Percentiles rank a stretch among this genome's conserved stretches.
phyloP scores from a whole-genome alignment of 1,140 invertebrate genomes.

The Cotesia vestalis region DNA sequence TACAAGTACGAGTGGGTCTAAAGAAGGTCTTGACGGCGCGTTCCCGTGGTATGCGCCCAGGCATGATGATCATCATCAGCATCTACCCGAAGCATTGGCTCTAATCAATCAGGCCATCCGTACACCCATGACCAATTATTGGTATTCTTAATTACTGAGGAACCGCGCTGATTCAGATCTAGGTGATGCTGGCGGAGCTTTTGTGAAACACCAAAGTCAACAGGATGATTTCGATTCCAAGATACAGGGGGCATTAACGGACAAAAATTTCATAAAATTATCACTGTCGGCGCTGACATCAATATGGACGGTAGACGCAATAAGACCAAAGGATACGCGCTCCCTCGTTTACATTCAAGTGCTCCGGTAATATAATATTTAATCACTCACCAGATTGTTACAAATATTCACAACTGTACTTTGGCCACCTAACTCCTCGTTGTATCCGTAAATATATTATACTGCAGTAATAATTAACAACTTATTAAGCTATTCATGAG shows the following conservation, averaged over 20 bases:
- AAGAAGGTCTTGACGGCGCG: neutral
- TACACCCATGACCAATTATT: neutral
- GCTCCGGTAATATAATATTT: neutral
- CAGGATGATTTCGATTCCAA: constrained; percentile 69
- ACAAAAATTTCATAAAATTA: constrained; percentile 76
- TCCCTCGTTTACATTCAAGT: constrained; percentile 33
- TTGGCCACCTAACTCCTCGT: neutral
- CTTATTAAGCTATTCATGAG: no score
- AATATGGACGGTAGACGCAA: constrained; percentile 66
- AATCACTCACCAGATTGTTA: neutral
- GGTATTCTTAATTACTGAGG: constrained; percentile 40
- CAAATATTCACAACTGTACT: neutral
- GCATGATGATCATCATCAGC: neutral
- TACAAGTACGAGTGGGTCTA: neutral
- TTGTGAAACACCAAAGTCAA: constrained; percentile 58
- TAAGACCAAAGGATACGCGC: constrained; percentile 48
- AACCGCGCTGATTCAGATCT: constrained; percentile 53
- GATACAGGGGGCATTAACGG: constrained; percentile 75
- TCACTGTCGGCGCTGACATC: constrained; percentile 77
- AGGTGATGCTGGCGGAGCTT: constrained; percentile 65
- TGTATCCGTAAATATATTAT: neutral
- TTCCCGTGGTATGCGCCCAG: neutral
- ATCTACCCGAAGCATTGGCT: no score
- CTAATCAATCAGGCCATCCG: no score
- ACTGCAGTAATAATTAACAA: neutral